phyloP scores from a whole-genome alignment of 2,113 vertebrate genomes.

The Monarcha castaneiventris region DNA sequence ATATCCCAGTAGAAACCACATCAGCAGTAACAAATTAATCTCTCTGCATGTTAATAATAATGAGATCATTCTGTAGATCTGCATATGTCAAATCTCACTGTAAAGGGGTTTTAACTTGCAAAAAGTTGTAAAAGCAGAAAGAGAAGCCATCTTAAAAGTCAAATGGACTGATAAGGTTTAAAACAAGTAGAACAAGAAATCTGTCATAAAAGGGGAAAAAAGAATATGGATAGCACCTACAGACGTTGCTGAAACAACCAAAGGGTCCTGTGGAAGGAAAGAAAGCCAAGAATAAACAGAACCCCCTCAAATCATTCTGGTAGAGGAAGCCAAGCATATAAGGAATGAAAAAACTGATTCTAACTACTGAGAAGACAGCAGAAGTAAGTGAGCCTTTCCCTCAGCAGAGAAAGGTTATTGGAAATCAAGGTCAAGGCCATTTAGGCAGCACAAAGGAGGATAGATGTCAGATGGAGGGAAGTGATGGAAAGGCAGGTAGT shows the following conservation, averaged over 20 bases:
- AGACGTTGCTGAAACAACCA: background rate
- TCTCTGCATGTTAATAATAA: background rate
- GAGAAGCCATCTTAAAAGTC: background rate
- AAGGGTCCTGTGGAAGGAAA: background rate
- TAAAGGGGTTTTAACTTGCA: background rate
- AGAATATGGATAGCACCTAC: background rate
- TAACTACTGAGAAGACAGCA: background rate
- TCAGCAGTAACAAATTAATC: background rate
- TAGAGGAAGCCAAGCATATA: background rate
- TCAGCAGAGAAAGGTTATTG: background rate
- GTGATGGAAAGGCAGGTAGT: background rate
- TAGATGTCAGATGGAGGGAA: background rate
- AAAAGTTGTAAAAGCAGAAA: background rate
- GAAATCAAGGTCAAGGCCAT: background rate
- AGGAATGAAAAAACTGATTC: background rate
- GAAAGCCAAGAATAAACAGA: background rate
- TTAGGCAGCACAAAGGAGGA: background rate
- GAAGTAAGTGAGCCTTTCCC: background rate
- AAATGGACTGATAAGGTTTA: background rate
- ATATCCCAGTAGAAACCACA: background rate
- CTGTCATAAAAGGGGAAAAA: background rate
- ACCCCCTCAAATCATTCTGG: background rate
- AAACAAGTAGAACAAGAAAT: background rate
- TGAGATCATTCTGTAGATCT: background rate
- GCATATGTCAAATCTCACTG: fast-evolving